Evolutionary conservation across 2,888 invertebrate genomes (phyloP), one percentile per base, ranked within the genome.

Genomic region (Melanchra persicariae): DNA sequence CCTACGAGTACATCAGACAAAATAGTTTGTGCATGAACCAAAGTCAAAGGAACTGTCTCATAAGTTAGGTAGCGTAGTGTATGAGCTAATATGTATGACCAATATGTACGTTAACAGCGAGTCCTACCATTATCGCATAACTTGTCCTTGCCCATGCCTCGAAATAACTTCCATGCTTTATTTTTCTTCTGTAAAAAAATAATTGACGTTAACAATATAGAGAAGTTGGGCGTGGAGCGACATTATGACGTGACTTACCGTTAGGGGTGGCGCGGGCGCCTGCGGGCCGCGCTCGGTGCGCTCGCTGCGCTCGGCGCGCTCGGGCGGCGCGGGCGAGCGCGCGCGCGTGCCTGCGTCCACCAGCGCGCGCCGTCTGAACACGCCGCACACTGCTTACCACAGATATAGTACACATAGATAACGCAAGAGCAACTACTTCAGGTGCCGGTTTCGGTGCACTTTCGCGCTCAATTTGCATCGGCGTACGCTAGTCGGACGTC

Each of bases 111-210:
- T 22, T 34, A 51, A n/a, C 15, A 9, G n/a, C n/a, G n/a, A n/a
- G 30, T 17, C 57, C 1, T 77, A 86, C 86, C 86, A 10, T 77
- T 79, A 34, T 85, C 87, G 45, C 75, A 71, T 4, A 67, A 55
- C 58, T 73, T 68, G 12, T 82, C 77, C 22, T 34, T 45, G 40
- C 73, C 68, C 9, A 65, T 60, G 55, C 75, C 79, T 47, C 69
- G 59, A 61, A 87, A 81, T 59, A 85, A 57, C 54, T 82, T 83
- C 84, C 87, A 83, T 1, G 75, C 15, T 64, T 77, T 80, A 58
- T 63, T 69, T 66, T 82, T 76, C 63, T 79, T 79, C 85, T 77
- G 77, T 34, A 75, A 82, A 60, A 76, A 55, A 24, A 43, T 22
- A 68, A 66, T 12, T 17, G 7, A 12, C 8, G 24, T 19, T 37